A percentile compares a stretch with the other conserved stretches of the same genome.
phyloP scores from a whole-genome alignment of 2,797 vertebrate species.

The Euthynnus affinis region DNA sequence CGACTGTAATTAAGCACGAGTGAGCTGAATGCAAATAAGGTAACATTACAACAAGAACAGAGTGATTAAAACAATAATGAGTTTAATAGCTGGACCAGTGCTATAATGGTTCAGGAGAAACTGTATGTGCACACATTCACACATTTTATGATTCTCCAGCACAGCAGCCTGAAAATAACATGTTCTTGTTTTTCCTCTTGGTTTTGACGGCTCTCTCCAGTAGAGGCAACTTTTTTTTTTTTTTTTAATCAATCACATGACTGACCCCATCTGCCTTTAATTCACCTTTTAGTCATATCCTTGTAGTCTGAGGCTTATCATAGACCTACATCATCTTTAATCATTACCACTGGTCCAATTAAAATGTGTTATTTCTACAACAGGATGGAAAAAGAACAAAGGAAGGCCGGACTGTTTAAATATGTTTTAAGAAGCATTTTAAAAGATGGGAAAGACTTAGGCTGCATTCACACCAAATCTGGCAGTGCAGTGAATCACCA shows the following conservation, averaged over 20 bases:
- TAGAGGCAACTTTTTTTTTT: neutral
- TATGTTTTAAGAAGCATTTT: too few species aligned
- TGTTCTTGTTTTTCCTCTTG: neutral
- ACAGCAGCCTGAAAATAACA: neutral
- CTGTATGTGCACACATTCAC: neutral
- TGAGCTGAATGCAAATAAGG: slow-evolving; percentile 18
- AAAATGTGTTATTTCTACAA: too few species aligned
- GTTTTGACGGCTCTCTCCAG: neutral
- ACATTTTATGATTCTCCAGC: neutral
- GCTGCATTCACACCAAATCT: too few species aligned
- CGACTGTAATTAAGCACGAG: slow-evolving; percentile 34
- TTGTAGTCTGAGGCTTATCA: neutral
- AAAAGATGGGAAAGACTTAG: too few species aligned
- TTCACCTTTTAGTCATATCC: neutral
- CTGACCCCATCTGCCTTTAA: neutral
- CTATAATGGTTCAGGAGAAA: neutral
- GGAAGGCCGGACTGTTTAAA: too few species aligned
- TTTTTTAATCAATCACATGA: neutral
- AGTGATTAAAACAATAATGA: neutral
- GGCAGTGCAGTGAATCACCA: too few species aligned
- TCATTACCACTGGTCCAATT: neutral
- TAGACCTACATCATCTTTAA: neutral
- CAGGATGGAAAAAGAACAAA: too few species aligned
- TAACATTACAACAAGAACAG: neutral
- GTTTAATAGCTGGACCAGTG: neutral